phyloP scores from a whole-genome alignment of 2,888 invertebrate species.

The Ornithoptera alexandrae region DNA sequence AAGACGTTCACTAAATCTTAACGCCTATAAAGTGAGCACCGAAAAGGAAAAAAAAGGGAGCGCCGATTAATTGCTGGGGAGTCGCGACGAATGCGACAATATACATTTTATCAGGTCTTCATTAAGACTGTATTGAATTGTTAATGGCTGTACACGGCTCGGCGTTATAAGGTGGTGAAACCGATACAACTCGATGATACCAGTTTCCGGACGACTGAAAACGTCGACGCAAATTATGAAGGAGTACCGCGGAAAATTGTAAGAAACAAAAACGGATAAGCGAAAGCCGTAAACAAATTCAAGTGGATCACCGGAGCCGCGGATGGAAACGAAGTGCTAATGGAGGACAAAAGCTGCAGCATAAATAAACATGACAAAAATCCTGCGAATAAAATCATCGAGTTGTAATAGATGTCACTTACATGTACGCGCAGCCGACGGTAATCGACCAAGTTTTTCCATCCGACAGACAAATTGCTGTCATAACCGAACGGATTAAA shows the following conservation, averaged over 20 bases:
- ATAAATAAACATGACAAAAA: constrained; percentile 75
- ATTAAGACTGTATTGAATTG: constrained; percentile 74
- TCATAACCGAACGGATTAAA: constrained; percentile 80
- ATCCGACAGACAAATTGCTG: constrained; percentile 76
- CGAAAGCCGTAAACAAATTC: constrained; percentile 52
- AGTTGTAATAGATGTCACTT: constrained; percentile 45
- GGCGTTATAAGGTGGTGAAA: constrained; percentile 71
- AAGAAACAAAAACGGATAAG: constrained; percentile 39
- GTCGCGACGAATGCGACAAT: constrained; percentile 70
- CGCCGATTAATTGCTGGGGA: constrained; percentile 67
- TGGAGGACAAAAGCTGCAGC: constrained; percentile 74
- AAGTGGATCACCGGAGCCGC: constrained; percentile 58
- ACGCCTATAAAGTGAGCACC: constrained; percentile 60
- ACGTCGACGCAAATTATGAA: constrained; percentile 47
- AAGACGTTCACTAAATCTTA: constrained; percentile 66
- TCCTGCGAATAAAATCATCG: constrained; percentile 59
- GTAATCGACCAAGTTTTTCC: constrained; percentile 78
- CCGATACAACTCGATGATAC: constrained; percentile 60
- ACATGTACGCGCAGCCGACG: constrained; percentile 51
- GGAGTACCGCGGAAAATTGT: constrained; percentile 45
- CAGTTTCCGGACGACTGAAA: constrained; percentile 54
- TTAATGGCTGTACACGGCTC: constrained; percentile 68
- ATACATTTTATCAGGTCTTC: constrained; percentile 76
- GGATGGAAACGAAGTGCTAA: constrained; percentile 66
- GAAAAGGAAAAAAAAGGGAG: constrained; percentile 54